These are phyloP conservation scores for Sebastolobus alascanus DNA, from an alignment of 2,797 vertebrate species.

Conservation along the genomic window DNA sequence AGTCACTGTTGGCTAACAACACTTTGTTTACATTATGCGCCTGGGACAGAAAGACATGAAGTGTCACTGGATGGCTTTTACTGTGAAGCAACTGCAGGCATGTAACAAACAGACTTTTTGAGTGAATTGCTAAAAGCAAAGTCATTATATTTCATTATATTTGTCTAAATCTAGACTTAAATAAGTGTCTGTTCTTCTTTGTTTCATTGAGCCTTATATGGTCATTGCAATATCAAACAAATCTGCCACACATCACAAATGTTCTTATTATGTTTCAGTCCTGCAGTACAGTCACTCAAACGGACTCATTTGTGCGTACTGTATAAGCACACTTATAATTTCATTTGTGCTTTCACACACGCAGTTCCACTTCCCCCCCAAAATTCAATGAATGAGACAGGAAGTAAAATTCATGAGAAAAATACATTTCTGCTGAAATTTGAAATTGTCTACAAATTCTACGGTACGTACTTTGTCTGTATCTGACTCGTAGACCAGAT, in stretches of 20 bases:
- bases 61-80: background rate
- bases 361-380: background rate
- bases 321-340: background rate
- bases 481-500: constrained; percentile 97
- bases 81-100: background rate
- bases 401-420: background rate
- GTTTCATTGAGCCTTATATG: background rate
- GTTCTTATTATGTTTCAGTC: background rate
- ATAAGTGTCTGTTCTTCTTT: background rate
- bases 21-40: background rate
- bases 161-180: background rate
- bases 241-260: background rate
- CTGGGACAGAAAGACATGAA: background rate
- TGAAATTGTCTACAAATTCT: background rate
- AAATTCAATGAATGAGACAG: background rate
- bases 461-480: constrained; percentile 87
- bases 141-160: background rate
- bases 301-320: background rate
- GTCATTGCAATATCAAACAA: background rate
- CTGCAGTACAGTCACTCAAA: background rate
- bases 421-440: background rate
- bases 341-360: background rate
- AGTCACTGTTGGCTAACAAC: background rate
- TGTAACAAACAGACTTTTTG: background rate
- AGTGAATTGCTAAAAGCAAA: background rate